Evolutionary conservation across 2,888 invertebrate genomes (phyloP).

Genomic region (Melanchra persicariae): DNA sequence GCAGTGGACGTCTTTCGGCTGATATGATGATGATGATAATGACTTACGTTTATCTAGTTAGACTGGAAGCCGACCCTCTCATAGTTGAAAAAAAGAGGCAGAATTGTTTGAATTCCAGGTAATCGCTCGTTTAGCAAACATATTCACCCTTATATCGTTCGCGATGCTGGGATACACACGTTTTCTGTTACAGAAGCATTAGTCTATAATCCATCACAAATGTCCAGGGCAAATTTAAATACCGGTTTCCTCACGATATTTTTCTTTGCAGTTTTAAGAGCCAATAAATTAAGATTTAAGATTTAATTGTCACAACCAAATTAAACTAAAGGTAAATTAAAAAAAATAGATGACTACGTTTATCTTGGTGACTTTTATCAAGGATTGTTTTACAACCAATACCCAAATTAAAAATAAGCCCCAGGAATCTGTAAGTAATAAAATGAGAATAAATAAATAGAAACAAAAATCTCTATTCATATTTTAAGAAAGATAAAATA

Average conservation of each 20-base stretch:
- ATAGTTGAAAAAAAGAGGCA: too few species aligned
- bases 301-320: neutral
- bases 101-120: too few species aligned
- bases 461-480: neutral
- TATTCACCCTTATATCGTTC: too few species aligned
- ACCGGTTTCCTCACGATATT: neutral
- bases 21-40: too few species aligned
- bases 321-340: neutral
- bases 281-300: neutral
- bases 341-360: neutral
- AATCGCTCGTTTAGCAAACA: too few species aligned
- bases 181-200: too few species aligned
- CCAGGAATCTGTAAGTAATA: neutral
- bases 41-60: too few species aligned
- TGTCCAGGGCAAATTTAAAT: too few species aligned
- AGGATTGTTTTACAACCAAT: slow-evolving; percentile 6
- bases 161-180: too few species aligned
- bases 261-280: neutral
- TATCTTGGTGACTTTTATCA: neutral
- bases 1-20: too few species aligned
- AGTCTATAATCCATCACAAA: too few species aligned
- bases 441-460: neutral
- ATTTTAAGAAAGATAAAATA: neutral
- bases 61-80: too few species aligned
- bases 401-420: slow-evolving; percentile 20